Base-by-base conservation (phyloP, 2,888 invertebrate genomes). In the Agelastica alni region DNA sequence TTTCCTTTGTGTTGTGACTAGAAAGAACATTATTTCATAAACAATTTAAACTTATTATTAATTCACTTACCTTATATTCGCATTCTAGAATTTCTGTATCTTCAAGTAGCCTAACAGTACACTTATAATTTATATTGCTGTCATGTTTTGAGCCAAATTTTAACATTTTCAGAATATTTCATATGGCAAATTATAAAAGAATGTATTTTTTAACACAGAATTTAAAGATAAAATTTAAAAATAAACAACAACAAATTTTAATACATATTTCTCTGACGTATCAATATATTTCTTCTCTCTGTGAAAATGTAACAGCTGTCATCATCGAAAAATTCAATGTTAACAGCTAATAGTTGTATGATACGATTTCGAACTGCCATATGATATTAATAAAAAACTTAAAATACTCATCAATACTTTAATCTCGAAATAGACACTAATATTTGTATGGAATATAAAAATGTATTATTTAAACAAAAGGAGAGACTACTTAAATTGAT, bases 11-110 rank as follows among this genome's bases (percentile, higher is more conserved):
- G 88, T 76, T 91, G 88, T 64, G 88, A 87, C 93, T 93, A 79
- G 48, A 84, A 85, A 42, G 53, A 53, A 13, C 10, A 34, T 16
- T 3, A 12, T 26, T 17, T 14, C 13, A 14, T 34, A 47, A 30
- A 7, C 43, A 51, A 51, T 37, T 20, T 47, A 48, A 34, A 20
- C 49, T 56, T 49, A 45, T 30, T 39, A 39, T 28, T 39, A 18
- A 31, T 45, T 14, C 18, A 22, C 43, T 77, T 77, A 89, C 89
- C 85, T 92, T 93, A 82, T 93, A 93, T 84, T 93, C 93, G 77
- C 91, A 93, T 82, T 94, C 91, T 73, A 94, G 81, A 72, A 93
- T 88, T 81, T 94, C 93, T 65, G 90, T 87, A 80, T 94, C 93
- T 79, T 93, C 93, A 71, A 94, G 81, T 63, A 94, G 83, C 71